Conservation (phyloP, 1,140 invertebrate species). For the Penaeus indicus region DNA sequence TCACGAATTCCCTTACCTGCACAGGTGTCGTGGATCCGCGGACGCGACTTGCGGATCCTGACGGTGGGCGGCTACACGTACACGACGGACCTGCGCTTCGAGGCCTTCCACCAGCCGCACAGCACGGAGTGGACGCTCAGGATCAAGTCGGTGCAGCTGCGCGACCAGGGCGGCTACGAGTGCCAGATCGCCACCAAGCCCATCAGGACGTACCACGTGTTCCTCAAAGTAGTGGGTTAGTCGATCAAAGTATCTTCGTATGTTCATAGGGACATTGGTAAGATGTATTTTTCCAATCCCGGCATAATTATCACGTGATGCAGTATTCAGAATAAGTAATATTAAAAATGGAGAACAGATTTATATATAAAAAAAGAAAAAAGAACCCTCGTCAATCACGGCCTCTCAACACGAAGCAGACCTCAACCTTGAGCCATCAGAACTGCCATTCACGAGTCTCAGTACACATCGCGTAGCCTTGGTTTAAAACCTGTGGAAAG, state of each 20-base stretch:
- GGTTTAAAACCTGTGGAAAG: too few species aligned
- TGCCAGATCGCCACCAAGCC: slow-evolving; percentile 56
- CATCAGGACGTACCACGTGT: slow-evolving; percentile 52
- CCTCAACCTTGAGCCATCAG: too few species aligned
- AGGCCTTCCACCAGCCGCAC: slow-evolving; percentile 48
- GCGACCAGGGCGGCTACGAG: slow-evolving; percentile 53
- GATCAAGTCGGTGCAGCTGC: slow-evolving; percentile 33
- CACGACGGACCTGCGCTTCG: slow-evolving; percentile 53
- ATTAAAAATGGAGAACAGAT: too few species aligned
- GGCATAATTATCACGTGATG: not conserved
- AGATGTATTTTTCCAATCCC: not conserved
- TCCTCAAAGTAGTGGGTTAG: slow-evolving; percentile 57
- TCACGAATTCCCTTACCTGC: not conserved
- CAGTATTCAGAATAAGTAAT: too few species aligned
- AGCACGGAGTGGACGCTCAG: slow-evolving; percentile 51
- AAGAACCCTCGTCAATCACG: too few species aligned
- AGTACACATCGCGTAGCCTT: too few species aligned
- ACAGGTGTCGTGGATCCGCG: slow-evolving; percentile 50
- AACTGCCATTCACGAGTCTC: too few species aligned
- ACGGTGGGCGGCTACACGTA: slow-evolving; percentile 55
- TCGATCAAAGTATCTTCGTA: not conserved
- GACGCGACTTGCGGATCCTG: slow-evolving; percentile 49
- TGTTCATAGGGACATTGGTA: not conserved
- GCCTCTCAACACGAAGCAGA: too few species aligned
- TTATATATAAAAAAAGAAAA: too few species aligned